A percentile compares a stretch with the other conserved stretches of the same genome.
These are phyloP conservation scores for Cephalopachus bancanus DNA, from an alignment of 2,797 vertebrate species.

Conservation along the genomic window DNA sequence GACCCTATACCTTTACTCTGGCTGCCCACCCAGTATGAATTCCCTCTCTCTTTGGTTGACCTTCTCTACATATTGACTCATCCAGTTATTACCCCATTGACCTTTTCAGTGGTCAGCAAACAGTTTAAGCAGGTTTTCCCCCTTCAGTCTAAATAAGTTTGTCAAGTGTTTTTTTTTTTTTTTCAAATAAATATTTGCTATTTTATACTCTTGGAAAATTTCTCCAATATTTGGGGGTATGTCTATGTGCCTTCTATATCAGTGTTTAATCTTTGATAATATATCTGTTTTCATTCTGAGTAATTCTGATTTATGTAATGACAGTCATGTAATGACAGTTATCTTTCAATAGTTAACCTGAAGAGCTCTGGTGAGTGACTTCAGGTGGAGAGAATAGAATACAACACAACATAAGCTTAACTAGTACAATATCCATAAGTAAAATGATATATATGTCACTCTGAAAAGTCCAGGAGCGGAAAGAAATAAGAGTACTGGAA, in stretches of 20 bases:
- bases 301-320: slow-evolving; percentile 34
- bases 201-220: not conserved
- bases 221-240: not conserved
- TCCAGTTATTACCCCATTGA: not conserved
- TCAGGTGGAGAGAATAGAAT: not conserved
- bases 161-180: not conserved
- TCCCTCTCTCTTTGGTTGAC: not conserved
- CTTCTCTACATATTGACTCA: not conserved
- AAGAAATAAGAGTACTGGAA: not conserved
- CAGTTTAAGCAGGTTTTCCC: not conserved
- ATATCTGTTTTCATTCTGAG: not conserved
- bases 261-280: slow-evolving; percentile 62
- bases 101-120: not conserved
- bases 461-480: not conserved
- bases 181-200: not conserved
- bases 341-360: slow-evolving; percentile 37
- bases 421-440: not conserved
- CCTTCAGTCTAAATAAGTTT: not conserved
- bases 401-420: not conserved
- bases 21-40: not conserved
- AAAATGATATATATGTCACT: not conserved
- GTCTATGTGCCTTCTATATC: not conserved
- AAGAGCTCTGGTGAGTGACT: not conserved
- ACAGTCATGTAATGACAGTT: not conserved
- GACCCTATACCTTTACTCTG: not conserved